These are phyloP conservation scores for Euwallacea similis DNA, from an alignment of 1,140 invertebrate genomes.

Conservation along the genomic window DNA sequence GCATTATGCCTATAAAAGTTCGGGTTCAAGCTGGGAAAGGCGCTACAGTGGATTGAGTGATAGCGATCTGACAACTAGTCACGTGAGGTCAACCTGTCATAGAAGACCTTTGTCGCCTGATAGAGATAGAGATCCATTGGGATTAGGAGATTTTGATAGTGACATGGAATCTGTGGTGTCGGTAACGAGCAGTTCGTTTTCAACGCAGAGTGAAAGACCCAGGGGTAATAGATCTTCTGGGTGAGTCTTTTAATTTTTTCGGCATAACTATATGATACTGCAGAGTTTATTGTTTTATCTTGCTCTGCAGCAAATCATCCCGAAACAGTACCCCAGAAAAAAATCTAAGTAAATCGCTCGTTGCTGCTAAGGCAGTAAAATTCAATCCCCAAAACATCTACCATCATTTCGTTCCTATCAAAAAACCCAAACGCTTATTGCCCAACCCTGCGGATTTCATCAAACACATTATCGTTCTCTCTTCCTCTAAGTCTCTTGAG, in stretches of 20 bases:
- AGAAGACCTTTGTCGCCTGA: conserved; percentile 58
- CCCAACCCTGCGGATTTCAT: too few relatives aligned
- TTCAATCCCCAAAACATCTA: too few relatives aligned
- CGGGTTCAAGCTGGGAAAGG: conserved; percentile 72
- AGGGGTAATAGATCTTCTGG: conserved; percentile 64
- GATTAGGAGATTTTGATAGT: conserved; percentile 75
- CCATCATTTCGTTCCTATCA: too few relatives aligned
- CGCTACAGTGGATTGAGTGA: conserved; percentile 80
- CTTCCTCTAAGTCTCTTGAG: too few relatives aligned
- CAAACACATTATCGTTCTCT: too few relatives aligned
- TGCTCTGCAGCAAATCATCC: neutral
- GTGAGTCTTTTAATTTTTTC: conserved; percentile 6
- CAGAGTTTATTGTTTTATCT: conserved; percentile 11
- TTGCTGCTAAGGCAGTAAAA: too few relatives aligned
- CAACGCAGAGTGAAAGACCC: conserved; percentile 86
- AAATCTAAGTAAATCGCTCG: too few relatives aligned
- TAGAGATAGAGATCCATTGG: conserved; percentile 63
- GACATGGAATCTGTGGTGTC: conserved; percentile 87
- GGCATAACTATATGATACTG: neutral
- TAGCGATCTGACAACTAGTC: conserved; percentile 70
- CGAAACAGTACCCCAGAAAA: too few relatives aligned
- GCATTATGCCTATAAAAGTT: conserved; percentile 68
- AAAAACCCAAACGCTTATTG: too few relatives aligned
- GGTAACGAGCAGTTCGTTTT: conserved; percentile 87
- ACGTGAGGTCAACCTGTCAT: conserved; percentile 54